Base-by-base conservation (phyloP, 1,140 invertebrate species). In the Andricus grossulariae region DNA sequence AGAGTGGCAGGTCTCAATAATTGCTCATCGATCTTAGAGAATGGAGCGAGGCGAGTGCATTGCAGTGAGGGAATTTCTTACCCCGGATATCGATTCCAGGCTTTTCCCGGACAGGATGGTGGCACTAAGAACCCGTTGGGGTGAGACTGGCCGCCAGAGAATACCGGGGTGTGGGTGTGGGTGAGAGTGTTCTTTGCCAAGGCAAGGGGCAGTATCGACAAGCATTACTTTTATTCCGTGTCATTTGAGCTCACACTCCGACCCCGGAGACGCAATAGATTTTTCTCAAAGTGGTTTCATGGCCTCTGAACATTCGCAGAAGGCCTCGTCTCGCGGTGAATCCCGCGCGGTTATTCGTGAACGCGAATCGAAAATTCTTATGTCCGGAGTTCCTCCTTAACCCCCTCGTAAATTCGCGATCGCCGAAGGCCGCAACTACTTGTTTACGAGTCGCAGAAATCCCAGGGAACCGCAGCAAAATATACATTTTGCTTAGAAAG, bases 181-280 rank as follows among this genome's bases (percentile, higher is more conserved):
- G 79, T 79, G 78, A 81, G 79, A 79, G 78, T 78, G 77, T 82
- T 82, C 81, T 80, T 80, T 73, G 76, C 18, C 57, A 73, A 70
- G 78, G 57, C 57, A 73, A 70, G 78, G 57, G 79, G 76, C 77
- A 84, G 83, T 87, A 83, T 84, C 82, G 81, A 78, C 82, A 82
- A 76, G 86, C 89, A 90, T 91, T 91, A 91, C 90, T 91, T 91
- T 91, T 91, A 91, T 91, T 91, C 88, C 90, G 90, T 91, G 90
- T 91, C 90, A 91, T 91, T 91, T 91, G 88, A 91, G 89, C 88
- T 87, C 87, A 90, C 90, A 82, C 83, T 88, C 83, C 79, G 80
- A 80, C 82, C 79, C 81, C 79, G 83, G 82, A 87, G 81, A 84
- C 78, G 86, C 88, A 88, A 89, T 89, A 89, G 88, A 89, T 90